phyloP scores from a whole-genome alignment of 2,113 vertebrate genomes.

The Campylomormyrus numenius region DNA sequence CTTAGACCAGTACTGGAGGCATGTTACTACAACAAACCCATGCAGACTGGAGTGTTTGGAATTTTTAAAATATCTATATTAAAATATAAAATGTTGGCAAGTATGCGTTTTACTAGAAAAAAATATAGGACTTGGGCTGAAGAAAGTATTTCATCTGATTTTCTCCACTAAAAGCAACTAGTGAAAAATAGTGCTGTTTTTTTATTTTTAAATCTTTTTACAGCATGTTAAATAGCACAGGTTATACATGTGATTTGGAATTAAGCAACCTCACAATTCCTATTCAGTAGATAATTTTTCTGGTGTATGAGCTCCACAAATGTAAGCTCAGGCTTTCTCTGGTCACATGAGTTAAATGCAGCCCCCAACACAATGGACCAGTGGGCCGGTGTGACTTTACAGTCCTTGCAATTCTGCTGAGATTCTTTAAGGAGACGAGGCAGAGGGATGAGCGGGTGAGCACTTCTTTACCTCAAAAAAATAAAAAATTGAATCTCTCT shows the following conservation, averaged over 20 bases:
- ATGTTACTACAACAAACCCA: not conserved
- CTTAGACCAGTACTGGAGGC: not conserved
- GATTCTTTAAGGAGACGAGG: not conserved
- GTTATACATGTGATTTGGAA: not conserved
- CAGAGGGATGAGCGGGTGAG: not conserved
- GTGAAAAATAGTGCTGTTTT: not conserved
- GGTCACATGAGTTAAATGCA: not conserved
- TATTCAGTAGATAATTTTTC: not conserved
- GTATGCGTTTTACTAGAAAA: not conserved
- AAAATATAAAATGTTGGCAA: not conserved
- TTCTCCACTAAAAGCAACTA: not conserved
- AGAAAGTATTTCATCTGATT: not conserved
- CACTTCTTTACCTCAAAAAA: not conserved
- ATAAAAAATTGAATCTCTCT: not conserved
- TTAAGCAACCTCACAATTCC: not conserved
- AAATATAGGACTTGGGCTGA: not conserved
- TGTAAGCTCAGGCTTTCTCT: not conserved
- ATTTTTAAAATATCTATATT: not conserved
- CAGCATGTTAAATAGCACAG: not conserved
- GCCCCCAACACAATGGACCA: not conserved
- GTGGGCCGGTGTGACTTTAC: not conserved
- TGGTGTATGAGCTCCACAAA: not conserved
- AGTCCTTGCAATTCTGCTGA: not conserved
- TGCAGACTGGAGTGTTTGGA: not conserved
- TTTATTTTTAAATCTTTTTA: not conserved